Evolutionary conservation across 2,797 vertebrate species (phyloP).

Genomic region (Gambelia wislizenii): DNA sequence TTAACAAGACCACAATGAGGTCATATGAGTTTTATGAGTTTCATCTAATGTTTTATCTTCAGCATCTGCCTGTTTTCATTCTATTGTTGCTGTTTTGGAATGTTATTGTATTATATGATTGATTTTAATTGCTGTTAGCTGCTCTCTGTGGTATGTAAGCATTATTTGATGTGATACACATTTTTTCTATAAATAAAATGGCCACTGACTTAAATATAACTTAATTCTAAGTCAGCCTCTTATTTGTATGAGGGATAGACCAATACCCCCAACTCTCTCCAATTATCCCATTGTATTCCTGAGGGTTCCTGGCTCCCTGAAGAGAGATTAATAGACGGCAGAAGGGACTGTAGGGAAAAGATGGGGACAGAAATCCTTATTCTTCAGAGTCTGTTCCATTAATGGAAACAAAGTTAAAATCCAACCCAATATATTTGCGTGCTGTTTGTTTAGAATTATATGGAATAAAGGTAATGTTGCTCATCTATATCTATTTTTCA

Average conservation of each 20-base stretch:
- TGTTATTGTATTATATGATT: not conserved
- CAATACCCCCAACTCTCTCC: not conserved
- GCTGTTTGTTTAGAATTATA: not conserved
- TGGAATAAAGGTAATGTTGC: not conserved
- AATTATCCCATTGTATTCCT: not conserved
- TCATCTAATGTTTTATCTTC: not conserved
- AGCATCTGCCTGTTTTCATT: not conserved
- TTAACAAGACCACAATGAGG: not conserved
- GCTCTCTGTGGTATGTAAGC: not conserved
- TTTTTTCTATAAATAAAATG: not conserved
- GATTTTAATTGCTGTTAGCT: not conserved
- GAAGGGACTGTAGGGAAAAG: not conserved
- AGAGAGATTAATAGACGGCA: not conserved
- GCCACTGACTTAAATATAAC: not conserved
- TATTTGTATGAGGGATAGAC: not conserved
- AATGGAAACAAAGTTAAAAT: not conserved
- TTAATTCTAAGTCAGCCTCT: not conserved
- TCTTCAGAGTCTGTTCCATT: not conserved
- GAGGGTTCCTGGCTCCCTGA: not conserved
- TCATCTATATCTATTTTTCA: not conserved
- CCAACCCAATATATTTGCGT: too few species aligned
- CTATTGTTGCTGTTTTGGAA: not conserved
- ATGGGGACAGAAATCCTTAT: too few species aligned
- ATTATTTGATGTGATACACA: not conserved
- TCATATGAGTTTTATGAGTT: conserved; percentile 1